Evolutionary conservation across 2,888 invertebrate genomes (phyloP).

Genomic region (Caenorhabditis parvicauda): DNA sequence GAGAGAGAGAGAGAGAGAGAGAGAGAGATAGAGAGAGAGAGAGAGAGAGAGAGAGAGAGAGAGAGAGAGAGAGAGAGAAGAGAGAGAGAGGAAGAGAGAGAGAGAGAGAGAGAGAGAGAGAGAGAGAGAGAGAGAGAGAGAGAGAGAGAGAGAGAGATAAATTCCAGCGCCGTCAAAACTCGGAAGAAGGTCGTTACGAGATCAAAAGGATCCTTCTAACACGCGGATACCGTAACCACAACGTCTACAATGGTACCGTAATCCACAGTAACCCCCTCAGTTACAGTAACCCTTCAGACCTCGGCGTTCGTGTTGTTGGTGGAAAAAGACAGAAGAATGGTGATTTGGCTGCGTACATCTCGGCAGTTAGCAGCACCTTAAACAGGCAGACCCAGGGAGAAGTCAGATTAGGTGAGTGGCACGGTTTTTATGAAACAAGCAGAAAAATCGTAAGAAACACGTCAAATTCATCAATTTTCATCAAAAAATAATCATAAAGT

Average conservation of each 20-base stretch:
- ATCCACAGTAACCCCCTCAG: not conserved
- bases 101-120: not conserved
- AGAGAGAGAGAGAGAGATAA: not conserved
- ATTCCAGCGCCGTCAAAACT: too few relatives aligned
- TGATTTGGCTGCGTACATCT: slow-evolving; percentile 69
- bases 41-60: too few relatives aligned
- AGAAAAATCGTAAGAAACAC: too few relatives aligned
- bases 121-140: not conserved
- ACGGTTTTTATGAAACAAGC: too few relatives aligned
- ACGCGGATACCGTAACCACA: slow-evolving; percentile 69
- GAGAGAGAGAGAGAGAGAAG: not conserved
- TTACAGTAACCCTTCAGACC: slow-evolving; percentile 60
- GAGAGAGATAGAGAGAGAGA: not conserved
- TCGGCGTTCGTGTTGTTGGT: slow-evolving; percentile 71
- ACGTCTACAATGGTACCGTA: slow-evolving; percentile 53
- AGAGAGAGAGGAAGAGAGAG: not conserved
- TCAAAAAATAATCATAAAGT: slow-evolving; percentile 1
- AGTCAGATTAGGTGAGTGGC: slow-evolving; percentile 68
- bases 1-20: not conserved
- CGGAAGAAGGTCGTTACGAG: slow-evolving; percentile 10
- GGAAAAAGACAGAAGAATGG: slow-evolving; percentile 68
- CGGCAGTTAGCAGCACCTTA: slow-evolving; percentile 68
- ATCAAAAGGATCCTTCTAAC: slow-evolving; percentile 69
- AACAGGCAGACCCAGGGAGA: slow-evolving; percentile 69
- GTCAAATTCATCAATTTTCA: slow-evolving; percentile 14